Base-by-base conservation (phyloP, 2,113 vertebrate genomes). In the Pelobates fuscus region DNA sequence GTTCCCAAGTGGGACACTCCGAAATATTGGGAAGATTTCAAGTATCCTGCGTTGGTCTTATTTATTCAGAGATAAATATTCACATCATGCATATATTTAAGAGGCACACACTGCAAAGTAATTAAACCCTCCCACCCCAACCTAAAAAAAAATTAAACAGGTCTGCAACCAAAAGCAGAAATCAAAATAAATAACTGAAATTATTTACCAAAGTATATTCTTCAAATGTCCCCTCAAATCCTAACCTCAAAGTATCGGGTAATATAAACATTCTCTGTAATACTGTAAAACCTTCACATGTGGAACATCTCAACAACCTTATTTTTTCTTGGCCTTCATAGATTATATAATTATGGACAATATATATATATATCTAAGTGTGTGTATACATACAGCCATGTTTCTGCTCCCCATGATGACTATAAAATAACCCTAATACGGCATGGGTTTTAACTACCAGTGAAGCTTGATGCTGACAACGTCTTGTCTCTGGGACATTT, bases 171-270 rank as follows among this genome's bases (percentile, higher is more conserved):
- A 83, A 83, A 82, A 82, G 81, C 72, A 83, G 84, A 86, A 86
- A 83, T 80, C 83, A 81, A 88, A 89, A 89, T 88, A 89, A 90
- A 85, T 87, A 88, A 74, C 85, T 65, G 87, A 60, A 82, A 78
- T 80, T 85, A 83, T 87, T 85, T 84, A 84, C 84, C 85, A 88
- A 86, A 88, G 83, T 88, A 84, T 88, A 88, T 87, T 88, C 86
- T 86, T 88, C 86, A 88, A 90, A 92, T 82, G 88, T 84, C 85
- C 84, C 81, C 82, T 89, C 86, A 89, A 74, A 86, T 80, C 32
- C 80, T 87, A n/a, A n/a, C 81, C 87, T 82, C 83, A 87, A 88
- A 86, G 83, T 87, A 86, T 80, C 85, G 85, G 85, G 78, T 64
- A 88, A 85, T 78, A 79, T 82, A 83, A 82, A 71, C 78, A 82